Base-by-base conservation (phyloP, 1,140 invertebrate species). In the Heliothis virescens region DNA sequence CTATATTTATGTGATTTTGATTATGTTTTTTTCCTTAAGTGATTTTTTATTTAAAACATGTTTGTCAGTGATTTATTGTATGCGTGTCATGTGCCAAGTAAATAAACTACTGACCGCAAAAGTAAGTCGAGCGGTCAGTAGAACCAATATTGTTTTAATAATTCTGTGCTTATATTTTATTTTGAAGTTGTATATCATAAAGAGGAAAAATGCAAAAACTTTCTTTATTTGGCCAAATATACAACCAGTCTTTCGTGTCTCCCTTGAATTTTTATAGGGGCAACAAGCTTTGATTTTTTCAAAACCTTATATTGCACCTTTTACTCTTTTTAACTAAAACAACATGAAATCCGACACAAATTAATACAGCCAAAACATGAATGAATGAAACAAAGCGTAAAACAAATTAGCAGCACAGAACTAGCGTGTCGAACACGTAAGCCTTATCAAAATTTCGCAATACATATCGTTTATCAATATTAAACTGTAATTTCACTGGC, bases 401-500 rank as follows among this genome's bases (percentile, higher is more conserved):
- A 41, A 21, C 63, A 48, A 67, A 48, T 63, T 63, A 41, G 63
- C 16, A 2, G 10, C 34, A 50, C 63, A 21, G 21, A 67, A 50
- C 13, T 50, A 63, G 9, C 62, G 63, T 67, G n/a, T 63, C 62
- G 18, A 21, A 13, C 4, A 47, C 29, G 47, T 67, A 21, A 26
- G 21, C 3, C n/a, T 67, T 50, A 21, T 50, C 63, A 50, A 11
- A 67, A 50, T 50, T 67, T 67, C 47, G 18, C 63, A 67, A 67
- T 26, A 67, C 63, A 12, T 12, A 3, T 10, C 63, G 57, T 60
- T 67, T 48, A 67, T 67, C 63, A 67, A 50, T 67, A 67, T 67
- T 50, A 67, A 67, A 67, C n/a, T 57, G 52, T 57, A 72, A 72
- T 72, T 72, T 72, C 69, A 72, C 26, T 72, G n/a, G n/a, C 16